These are phyloP conservation scores for Phoeniculus purpureus DNA, from an alignment of 2,797 vertebrate species.

Conservation along the genomic window DNA sequence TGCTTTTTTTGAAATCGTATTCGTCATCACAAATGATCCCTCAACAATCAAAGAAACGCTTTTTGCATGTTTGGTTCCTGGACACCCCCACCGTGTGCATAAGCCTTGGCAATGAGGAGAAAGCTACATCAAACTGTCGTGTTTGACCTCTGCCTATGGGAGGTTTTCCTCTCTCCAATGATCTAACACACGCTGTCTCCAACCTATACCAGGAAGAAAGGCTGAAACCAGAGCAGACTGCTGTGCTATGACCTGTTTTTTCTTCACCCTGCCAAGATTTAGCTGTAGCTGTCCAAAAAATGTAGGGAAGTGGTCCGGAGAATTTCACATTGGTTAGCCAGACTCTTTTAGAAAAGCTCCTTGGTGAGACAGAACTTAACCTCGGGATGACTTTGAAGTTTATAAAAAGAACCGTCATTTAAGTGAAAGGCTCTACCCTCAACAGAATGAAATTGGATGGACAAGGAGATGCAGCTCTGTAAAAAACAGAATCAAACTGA, in stretches of 20 bases:
- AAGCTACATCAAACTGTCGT: slow-evolving; percentile 25
- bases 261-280: slow-evolving; percentile 50
- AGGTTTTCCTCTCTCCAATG: slow-evolving; percentile 35
- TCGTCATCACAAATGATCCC: not conserved
- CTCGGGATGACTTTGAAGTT: slow-evolving; percentile 73
- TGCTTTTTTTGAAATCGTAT: not conserved
- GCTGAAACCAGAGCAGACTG: slow-evolving; percentile 48
- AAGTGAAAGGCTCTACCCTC: slow-evolving; percentile 67
- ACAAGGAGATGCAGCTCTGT: slow-evolving; percentile 64
- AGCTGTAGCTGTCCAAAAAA: slow-evolving; percentile 51
- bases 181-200: slow-evolving; percentile 37
- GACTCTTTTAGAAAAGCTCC: slow-evolving; percentile 43
- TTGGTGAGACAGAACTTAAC: slow-evolving; percentile 65
- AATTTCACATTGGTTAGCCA: slow-evolving; percentile 64
- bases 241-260: slow-evolving; percentile 43
- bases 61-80: slow-evolving; percentile 34
- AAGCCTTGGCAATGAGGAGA: slow-evolving; percentile 24
- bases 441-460: slow-evolving; percentile 63
- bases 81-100: not conserved
- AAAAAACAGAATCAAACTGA: slow-evolving; percentile 72
- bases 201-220: slow-evolving; percentile 46
- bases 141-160: slow-evolving; percentile 24
- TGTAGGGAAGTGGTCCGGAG: not conserved
- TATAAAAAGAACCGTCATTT: slow-evolving; percentile 76
- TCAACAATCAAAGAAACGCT: not conserved